phyloP scores from a whole-genome alignment of 1,140 invertebrate species.

The Scaptomyza montana region DNA sequence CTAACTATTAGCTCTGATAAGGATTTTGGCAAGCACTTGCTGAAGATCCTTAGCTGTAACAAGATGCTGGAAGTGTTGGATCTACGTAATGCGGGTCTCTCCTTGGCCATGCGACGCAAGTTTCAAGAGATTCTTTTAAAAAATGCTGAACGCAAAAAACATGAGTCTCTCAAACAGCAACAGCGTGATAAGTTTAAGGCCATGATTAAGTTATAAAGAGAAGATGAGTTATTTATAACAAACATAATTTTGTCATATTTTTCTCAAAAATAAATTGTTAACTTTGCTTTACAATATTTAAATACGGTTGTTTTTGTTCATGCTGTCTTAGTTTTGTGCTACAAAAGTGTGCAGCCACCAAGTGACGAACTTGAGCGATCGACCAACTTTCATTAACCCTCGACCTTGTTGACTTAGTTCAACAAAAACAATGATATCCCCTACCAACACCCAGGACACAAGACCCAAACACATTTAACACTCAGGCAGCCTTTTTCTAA shows the following conservation, averaged over 20 bases:
- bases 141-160: slow-evolving; percentile 65
- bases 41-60: slow-evolving; percentile 70
- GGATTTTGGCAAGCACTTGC: slow-evolving; percentile 72
- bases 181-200: slow-evolving; percentile 66
- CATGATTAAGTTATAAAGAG: slow-evolving; percentile 52
- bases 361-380: slow-evolving; percentile 6
- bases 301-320: too few species aligned
- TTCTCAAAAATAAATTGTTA: too few species aligned
- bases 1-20: slow-evolving; percentile 10
- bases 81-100: slow-evolving; percentile 70
- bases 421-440: slow-evolving; percentile 72
- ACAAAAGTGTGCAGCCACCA: background rate
- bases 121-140: slow-evolving; percentile 63
- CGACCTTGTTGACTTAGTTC: slow-evolving; percentile 72
- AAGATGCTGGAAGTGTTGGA: slow-evolving; percentile 70
- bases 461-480: slow-evolving; percentile 38
- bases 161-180: slow-evolving; percentile 50
- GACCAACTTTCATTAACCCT: slow-evolving; percentile 71
- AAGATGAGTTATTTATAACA: too few species aligned
- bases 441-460: slow-evolving; percentile 40
- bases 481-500: slow-evolving; percentile 63
- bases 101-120: slow-evolving; percentile 50
- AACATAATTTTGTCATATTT: too few species aligned
- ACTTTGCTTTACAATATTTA: too few species aligned
- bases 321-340: background rate